Base-by-base conservation (phyloP, 2,888 invertebrate genomes). In the Matsumyia berberina region DNA sequence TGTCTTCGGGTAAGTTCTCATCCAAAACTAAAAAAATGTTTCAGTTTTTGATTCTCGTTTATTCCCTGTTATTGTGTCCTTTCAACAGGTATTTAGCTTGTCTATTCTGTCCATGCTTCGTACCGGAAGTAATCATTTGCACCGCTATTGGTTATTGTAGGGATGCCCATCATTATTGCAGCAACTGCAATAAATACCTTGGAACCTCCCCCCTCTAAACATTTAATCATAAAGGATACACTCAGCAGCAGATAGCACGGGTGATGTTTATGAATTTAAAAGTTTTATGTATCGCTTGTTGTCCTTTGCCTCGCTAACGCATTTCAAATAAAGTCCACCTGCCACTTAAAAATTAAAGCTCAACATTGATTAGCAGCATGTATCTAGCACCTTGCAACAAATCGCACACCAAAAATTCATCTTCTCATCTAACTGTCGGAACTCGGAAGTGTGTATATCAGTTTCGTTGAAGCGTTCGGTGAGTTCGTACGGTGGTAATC, bases 1-100 rank as follows among this genome's bases (percentile, higher is more conserved):
- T 83, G 9, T 74, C 24, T 11, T 85, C 6, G 83, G 83, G 83
- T 79, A 53, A 9, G 79, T 46, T 19, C 2, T 44, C 1, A 7
- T 44, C 8, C 53, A 6, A 44, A 8, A 29, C 11, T 3, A 6
- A 12, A 8, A 19, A 35, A 15, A 4, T 42, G 12, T 3, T 78
- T 39, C n/a, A 42, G 46, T 55, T n/a, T 39, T 51, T 19, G n/a
- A n/a, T n/a, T n/a, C n/a, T n/a, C n/a, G n/a, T n/a, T n/a, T n/a
- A n/a, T 39, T 1, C 0, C 1, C 7, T 53, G 11, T 39, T 0
- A 29, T 24, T 39, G 1, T 37, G 44, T 24, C 31, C 31, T 29
- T 58, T 49, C 74, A 76, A 73, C 82, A 78, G 78, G 67, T 76
- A 11, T 1, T 2, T 37, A 2, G 7, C 11, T 37, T 37, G 9